These are phyloP conservation scores for Chamaetylas fuelleborni DNA, from an alignment of 2,113 vertebrate species.

Conservation along the genomic window DNA sequence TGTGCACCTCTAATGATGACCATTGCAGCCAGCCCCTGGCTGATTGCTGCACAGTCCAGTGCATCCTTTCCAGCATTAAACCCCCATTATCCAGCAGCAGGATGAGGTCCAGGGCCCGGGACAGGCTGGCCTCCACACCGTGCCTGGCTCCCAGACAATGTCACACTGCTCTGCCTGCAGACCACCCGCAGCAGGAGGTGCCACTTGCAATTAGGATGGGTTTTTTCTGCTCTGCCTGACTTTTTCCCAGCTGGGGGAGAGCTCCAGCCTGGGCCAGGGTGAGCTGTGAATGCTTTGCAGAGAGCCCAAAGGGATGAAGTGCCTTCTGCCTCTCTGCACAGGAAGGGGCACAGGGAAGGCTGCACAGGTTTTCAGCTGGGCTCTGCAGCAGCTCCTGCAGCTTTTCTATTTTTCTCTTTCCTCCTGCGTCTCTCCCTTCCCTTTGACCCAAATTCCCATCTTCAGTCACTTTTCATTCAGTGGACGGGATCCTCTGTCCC, in stretches of 20 bases:
- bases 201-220: slow-evolving; percentile 41
- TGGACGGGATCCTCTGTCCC: neutral
- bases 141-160: slow-evolving; percentile 5
- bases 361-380: neutral
- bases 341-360: neutral
- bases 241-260: neutral
- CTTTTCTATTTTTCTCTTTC: fast-evolving
- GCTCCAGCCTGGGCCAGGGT: neutral
- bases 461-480: fast-evolving
- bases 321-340: neutral
- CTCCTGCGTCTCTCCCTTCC: neutral
- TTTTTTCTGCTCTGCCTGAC: neutral
- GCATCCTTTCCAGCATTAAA: neutral
- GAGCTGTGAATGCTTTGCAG: neutral
- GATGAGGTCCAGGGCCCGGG: neutral
- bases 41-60: slow-evolving; percentile 17
- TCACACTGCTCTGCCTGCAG: neutral
- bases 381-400: neutral
- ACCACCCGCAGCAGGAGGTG: slow-evolving; percentile 38
- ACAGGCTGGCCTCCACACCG: fast-evolving
- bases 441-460: neutral
- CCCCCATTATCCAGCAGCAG: neutral
- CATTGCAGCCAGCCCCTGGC: neutral
- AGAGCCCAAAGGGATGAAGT: neutral
- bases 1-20: slow-evolving; percentile 3